Percentiles rank a stretch among this genome's conserved stretches.
Evolutionary conservation across 2,888 invertebrate genomes (phyloP).

Genomic region (Lordiphosa fenestrarum): DNA sequence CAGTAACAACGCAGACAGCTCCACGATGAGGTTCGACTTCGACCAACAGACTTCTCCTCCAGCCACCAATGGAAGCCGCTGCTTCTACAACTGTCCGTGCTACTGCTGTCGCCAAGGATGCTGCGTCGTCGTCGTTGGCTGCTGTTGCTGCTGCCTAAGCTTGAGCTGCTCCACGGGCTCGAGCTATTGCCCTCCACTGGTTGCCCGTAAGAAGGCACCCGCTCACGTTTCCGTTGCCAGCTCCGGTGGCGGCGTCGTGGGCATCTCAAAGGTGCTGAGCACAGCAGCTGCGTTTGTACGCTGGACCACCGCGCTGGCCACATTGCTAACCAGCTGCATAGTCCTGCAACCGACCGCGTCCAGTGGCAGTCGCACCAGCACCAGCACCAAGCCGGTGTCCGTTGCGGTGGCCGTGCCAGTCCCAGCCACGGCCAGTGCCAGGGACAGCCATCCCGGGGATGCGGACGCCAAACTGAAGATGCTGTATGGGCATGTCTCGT

Average conservation of each 20-base stretch:
- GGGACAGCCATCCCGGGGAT: not conserved
- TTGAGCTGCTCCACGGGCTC: slow-evolving; percentile 25
- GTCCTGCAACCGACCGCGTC: slow-evolving; percentile 21
- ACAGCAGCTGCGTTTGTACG: slow-evolving; percentile 30
- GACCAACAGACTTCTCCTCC: slow-evolving; percentile 17
- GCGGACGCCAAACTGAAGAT: slow-evolving; percentile 32
- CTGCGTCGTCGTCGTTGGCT: slow-evolving; percentile 46
- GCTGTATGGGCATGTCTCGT: slow-evolving; percentile 42
- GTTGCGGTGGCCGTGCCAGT: slow-evolving; percentile 13
- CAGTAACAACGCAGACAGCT: not conserved
- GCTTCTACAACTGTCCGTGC: slow-evolving; percentile 57
- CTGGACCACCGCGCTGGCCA: slow-evolving; percentile 34
- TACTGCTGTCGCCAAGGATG: slow-evolving; percentile 62
- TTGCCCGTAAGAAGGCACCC: slow-evolving; percentile 13
- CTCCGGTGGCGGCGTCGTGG: not conserved
- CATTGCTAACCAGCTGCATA: slow-evolving; percentile 36
- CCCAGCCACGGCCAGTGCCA: slow-evolving; percentile 5
- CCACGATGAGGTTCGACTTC: slow-evolving; percentile 41
- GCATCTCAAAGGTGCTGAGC: slow-evolving; percentile 24
- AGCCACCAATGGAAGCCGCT: slow-evolving; percentile 22
- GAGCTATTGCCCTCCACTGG: slow-evolving; percentile 12
- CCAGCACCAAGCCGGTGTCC: slow-evolving; percentile 13
- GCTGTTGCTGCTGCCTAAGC: slow-evolving; percentile 41
- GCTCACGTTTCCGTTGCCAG: not conserved
- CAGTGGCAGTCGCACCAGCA: slow-evolving; percentile 6